Evolutionary conservation across 2,797 vertebrate genomes (phyloP).

Genomic region (Tragelaphus oryx): DNA sequence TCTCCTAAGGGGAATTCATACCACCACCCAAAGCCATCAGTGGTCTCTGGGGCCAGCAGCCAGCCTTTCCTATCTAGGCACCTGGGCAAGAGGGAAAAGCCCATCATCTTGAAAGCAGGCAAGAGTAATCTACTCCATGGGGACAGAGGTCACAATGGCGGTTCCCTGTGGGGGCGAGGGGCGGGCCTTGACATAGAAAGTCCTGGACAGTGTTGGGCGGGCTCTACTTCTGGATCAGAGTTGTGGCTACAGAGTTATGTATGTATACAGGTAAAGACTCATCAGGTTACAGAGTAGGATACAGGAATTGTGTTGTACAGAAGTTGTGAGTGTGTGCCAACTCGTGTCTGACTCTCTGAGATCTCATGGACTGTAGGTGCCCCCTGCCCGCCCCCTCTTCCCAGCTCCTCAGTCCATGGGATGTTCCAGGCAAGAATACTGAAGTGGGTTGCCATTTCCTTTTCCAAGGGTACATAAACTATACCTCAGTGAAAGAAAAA

Average conservation of each 20-base stretch:
- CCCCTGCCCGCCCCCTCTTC: rapidly evolving
- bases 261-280: background rate
- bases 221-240: background rate
- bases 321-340: background rate
- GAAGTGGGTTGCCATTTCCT: background rate
- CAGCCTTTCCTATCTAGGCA: background rate
- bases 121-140: background rate
- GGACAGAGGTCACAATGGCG: background rate
- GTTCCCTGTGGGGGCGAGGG: background rate
- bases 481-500: background rate
- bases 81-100: background rate
- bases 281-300: background rate
- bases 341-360: background rate
- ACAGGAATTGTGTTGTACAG: background rate
- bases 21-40: background rate
- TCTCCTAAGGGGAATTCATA: background rate
- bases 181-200: background rate
- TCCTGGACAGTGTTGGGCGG: background rate
- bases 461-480: background rate
- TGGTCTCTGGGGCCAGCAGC: background rate
- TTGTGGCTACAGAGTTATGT: background rate
- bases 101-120: background rate
- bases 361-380: background rate
- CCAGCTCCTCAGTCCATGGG: background rate
- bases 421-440: background rate